These are phyloP conservation scores for Lagodon rhomboides DNA, from an alignment of 2,797 vertebrate species.

Conservation along the genomic window DNA sequence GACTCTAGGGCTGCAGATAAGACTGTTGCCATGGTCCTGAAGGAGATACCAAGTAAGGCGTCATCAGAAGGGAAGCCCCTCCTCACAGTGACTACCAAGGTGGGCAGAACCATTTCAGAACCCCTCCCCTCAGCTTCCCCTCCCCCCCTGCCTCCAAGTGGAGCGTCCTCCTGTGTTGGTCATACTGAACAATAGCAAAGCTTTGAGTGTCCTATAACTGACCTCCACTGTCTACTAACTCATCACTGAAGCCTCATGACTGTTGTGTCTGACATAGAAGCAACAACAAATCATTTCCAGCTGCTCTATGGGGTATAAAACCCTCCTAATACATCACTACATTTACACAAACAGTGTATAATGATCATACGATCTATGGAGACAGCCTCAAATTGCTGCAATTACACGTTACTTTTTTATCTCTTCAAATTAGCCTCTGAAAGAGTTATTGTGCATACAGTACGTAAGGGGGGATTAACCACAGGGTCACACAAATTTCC, in stretches of 20 bases:
- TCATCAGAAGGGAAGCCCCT: conserved; percentile 99
- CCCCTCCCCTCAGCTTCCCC: conserved; percentile 15
- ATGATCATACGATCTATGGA: conserved; percentile 37
- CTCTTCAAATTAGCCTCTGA: conserved; percentile 60
- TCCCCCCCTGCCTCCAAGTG: conserved; percentile 72
- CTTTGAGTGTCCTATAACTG: conserved; percentile 78
- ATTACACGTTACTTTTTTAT: conserved; percentile 37
- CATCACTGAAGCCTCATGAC: conserved; percentile 51
- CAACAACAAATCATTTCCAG: conserved; percentile 67
- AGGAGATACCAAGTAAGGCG: conserved; percentile 99
- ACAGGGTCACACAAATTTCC: conserved; percentile 52
- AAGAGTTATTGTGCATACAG: conserved; percentile 41
- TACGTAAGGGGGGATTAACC: conserved; percentile 43
- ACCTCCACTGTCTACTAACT: conserved; percentile 76
- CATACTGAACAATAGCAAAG: conserved; percentile 65
- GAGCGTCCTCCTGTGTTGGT: conserved; percentile 82
- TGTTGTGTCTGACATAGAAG: conserved; percentile 58
- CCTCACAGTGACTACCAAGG: conserved; percentile 99
- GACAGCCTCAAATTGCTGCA: conserved; percentile 46
- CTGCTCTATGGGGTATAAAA: conserved; percentile 85
- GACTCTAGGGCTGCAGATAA: conserved; percentile 99
- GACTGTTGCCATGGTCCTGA: conserved; percentile 99
- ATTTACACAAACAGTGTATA: conserved; percentile 33
- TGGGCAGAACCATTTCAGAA: conserved; percentile 92
- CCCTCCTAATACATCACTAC: conserved; percentile 19